Evolutionary conservation across 2,888 invertebrate species (phyloP), one percentile per base, ranked within the genome.

Genomic region (Stenoptilia bipunctidactyla): DNA sequence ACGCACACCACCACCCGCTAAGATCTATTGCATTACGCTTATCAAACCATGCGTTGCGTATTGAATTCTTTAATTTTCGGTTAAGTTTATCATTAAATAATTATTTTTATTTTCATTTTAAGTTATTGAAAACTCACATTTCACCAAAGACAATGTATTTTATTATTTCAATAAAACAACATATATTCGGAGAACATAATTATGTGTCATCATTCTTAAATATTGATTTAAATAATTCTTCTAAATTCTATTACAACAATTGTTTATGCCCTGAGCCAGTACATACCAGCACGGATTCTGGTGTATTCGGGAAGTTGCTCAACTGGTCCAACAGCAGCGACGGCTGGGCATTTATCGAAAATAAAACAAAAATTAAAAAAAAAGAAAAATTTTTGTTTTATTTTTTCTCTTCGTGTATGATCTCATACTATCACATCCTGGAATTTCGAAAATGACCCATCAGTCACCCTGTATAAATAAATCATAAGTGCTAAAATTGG

Each of bases 251-350:
- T 61, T 69, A 69, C 48, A 44, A 52, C 45, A 49, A 48, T 48
- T 53, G 47, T 71, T 91, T 94, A 96, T 45, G 91, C 86, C 68
- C 95, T 87, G 55, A 95, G 79, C 94, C 94, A 95, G 86, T 92
- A 97, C 95, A 96, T 96, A 55, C 87, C 86, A 38, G 88, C 79
- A 50, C 97, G 90, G 55, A 96, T 88, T 58, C 90, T 86, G 63
- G 90, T 93, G 87, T 98, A 98, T 62, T 97, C 97, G 12, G 93
- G 91, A 40, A 98, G 85, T 55, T 90, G 91, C 83, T 97, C 97
- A 12, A 93, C 89, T 40, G 95, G 94, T 43, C 98, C 98, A 42
- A 98, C 94, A 30, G 93, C 96, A 37, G 97, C 97, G 1, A 98
- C 89, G 5, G 92, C 97, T 10, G 97, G 97, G 75, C 96, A 97